Evolutionary conservation across 1,140 invertebrate genomes (phyloP).

Genomic region (Dolichoris vasculosae): DNA sequence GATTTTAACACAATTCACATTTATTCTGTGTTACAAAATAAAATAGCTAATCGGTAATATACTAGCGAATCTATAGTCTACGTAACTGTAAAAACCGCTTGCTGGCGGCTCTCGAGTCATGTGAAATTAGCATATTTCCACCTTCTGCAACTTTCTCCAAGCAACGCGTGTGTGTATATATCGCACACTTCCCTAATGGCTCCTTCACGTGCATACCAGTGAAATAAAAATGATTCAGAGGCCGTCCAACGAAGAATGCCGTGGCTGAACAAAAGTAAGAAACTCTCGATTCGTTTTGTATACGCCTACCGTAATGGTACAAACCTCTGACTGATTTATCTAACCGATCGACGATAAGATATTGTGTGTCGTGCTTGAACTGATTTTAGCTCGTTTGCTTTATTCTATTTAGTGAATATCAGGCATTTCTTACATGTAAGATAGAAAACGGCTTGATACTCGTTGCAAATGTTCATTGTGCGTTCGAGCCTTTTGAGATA

Average conservation of each 20-base stretch:
- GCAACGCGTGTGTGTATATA: not conserved
- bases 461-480: not conserved
- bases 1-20: not conserved
- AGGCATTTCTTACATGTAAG: not conserved
- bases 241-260: not conserved
- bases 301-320: not conserved
- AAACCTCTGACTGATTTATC: constrained; percentile 19
- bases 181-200: not conserved
- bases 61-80: not conserved
- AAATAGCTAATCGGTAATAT: not conserved
- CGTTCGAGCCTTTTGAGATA: not conserved
- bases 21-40: not conserved
- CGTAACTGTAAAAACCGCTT: constrained; percentile 26
- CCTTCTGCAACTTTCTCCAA: constrained; percentile 42
- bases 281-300: not conserved
- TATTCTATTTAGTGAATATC: not conserved
- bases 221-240: constrained; percentile 21
- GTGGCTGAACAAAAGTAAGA: not conserved
- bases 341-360: constrained; percentile 34
- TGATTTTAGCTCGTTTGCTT: not conserved
- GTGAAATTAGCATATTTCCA: constrained; percentile 46
- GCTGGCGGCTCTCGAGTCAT: not conserved
- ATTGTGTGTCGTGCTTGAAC: not conserved
- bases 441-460: no score
- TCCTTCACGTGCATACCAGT: not conserved